Base-by-base conservation (phyloP, 30 jellyfish, hydroid and myxozoan genomes). In the Rhopilema esculentum region DNA sequence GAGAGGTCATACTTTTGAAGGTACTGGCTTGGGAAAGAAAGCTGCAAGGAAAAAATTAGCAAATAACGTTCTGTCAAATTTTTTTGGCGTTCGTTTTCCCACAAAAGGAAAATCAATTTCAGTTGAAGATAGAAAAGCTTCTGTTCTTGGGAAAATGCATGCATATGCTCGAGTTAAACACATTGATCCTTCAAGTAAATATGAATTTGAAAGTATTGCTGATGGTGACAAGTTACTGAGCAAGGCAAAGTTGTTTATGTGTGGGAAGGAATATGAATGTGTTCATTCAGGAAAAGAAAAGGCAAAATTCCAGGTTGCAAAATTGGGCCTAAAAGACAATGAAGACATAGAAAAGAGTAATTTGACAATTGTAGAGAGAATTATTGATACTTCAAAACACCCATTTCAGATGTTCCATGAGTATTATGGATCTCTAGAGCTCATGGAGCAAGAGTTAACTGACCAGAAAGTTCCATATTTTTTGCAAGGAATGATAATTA, bases 21-120 rank as follows among this genome's bases (percentile, higher is more conserved):
- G 98, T n/a, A 75, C 76, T 76, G 97, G 97, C 4, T 80, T 90
- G 0, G 93, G 98, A 32, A 93, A 93, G 90, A 88, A 91, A 28
- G 73, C 80, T 30, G 98, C 98, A 15, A 93, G 83, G 70, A 27
- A 63, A 16, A 86, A 93, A 40, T 93, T 93, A 27, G 97, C 97
- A 27, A 93, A 88, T 79, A 49, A 95, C 8, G 86, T 93, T 70
- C 93, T 93, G 23, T 75, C 86, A 18, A 78, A 84, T 61, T 33
- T 83, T 62, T 93, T 69, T 79, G 97, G 92, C 24, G 82, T 93
- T 17, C 87, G 51, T 0, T 83, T 28, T 72, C 89, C 89, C 85
- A 93, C 76, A 66, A 70, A 75, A 17, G 72, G 70, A 40, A 85
- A 69, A 66, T 31, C 96, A 9, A 25, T 95, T 2, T 23, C 88